phyloP scores from a whole-genome alignment of 2,797 vertebrate species.

The Toxotes lorentzi region DNA sequence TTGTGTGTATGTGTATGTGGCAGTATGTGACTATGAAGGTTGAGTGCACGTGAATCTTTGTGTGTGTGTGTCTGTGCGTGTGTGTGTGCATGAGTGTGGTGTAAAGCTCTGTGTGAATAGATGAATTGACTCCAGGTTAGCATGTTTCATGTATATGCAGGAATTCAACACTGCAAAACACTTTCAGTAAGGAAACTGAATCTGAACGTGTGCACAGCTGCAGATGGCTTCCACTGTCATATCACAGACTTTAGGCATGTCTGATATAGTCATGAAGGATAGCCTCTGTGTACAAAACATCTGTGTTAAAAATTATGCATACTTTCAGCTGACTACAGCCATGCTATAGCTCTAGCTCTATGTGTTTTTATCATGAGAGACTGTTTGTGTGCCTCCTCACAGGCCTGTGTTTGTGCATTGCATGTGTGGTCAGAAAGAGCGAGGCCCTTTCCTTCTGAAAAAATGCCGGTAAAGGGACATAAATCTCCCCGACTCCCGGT shows the following conservation, averaged over 20 bases:
- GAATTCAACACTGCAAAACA: slow-evolving; percentile 23
- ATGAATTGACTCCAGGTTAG: slow-evolving; percentile 59
- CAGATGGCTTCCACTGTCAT: slow-evolving; percentile 1
- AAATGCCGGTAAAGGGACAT: slow-evolving; percentile 65
- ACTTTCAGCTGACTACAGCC: slow-evolving; percentile 11
- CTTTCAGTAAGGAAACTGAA: neutral
- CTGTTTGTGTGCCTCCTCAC: slow-evolving; percentile 62
- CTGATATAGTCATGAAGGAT: slow-evolving; percentile 45
- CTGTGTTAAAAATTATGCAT: slow-evolving; percentile 35
- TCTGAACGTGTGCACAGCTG: slow-evolving; percentile 21
- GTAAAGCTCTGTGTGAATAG: slow-evolving; percentile 60
- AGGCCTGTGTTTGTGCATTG: slow-evolving; percentile 66
- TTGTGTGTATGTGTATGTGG: slow-evolving; percentile 46
- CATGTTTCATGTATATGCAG: slow-evolving; percentile 30
- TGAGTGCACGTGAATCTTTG: slow-evolving; percentile 32
- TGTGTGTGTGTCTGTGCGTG: slow-evolving; percentile 26
- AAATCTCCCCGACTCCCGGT: slow-evolving; percentile 70
- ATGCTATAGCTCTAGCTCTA: slow-evolving; percentile 4
- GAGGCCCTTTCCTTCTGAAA: slow-evolving; percentile 64
- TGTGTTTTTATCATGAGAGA: slow-evolving; percentile 67
- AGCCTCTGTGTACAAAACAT: slow-evolving; percentile 43
- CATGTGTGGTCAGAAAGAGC: slow-evolving; percentile 69
- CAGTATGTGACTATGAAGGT: slow-evolving; percentile 49
- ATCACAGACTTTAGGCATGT: slow-evolving; percentile 8
- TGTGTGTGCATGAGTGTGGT: slow-evolving; percentile 26